Evolutionary conservation across 2,113 vertebrate species (phyloP).

Genomic region (Malurus melanocephalus): DNA sequence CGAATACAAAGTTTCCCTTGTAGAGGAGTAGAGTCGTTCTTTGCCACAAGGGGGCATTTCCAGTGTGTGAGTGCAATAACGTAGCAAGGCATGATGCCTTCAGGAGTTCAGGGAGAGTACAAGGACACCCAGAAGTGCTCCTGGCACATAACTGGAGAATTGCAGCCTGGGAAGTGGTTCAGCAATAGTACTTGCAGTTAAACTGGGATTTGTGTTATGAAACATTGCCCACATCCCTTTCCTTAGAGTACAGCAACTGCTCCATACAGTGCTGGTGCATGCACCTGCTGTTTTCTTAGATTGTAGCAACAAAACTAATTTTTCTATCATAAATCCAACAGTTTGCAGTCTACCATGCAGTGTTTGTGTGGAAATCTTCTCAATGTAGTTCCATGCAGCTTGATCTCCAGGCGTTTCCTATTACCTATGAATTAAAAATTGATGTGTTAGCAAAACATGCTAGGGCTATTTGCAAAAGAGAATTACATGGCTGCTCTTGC

Average conservation of each 20-base stretch:
- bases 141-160: not conserved
- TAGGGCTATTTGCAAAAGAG: not conserved
- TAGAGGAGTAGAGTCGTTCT: not conserved
- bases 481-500: not conserved
- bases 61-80: not conserved
- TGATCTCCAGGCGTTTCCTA: not conserved
- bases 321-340: not conserved
- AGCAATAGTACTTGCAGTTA: not conserved
- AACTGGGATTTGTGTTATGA: accelerated
- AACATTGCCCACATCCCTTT: not conserved
- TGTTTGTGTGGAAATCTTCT: not conserved
- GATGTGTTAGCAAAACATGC: not conserved
- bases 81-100: not conserved
- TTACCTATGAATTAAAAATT: not conserved
- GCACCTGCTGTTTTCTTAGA: not conserved
- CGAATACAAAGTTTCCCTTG: not conserved
- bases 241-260: not conserved
- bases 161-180: not conserved
- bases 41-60: not conserved
- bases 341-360: not conserved
- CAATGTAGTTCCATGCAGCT: not conserved
- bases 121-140: accelerated
- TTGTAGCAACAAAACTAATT: not conserved
- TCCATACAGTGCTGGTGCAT: accelerated
- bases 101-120: not conserved